Percentiles rank a stretch among this genome's conserved stretches.
phyloP scores from a whole-genome alignment of 2,113 vertebrate genomes.

The Okapia johnstoni region DNA sequence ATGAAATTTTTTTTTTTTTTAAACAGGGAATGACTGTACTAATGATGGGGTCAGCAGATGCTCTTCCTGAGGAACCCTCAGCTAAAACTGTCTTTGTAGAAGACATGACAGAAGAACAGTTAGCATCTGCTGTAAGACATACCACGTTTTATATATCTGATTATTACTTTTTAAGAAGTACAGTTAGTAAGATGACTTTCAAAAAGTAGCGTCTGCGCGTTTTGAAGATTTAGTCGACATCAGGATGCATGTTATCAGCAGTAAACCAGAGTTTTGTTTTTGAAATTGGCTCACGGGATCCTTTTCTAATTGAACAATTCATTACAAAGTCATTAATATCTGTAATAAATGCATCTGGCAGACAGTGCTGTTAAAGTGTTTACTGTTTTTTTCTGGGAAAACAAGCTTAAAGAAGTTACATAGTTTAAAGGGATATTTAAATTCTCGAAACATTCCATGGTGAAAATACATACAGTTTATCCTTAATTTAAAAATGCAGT shows the following conservation, averaged over 20 bases:
- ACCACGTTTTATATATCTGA: background rate
- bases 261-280: background rate
- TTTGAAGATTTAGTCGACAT: conserved; percentile 23
- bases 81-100: conserved; percentile 96
- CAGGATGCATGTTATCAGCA: background rate
- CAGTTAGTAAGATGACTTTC: conserved; percentile 8
- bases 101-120: conserved; percentile 99
- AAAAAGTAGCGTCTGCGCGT: background rate
- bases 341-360: background rate
- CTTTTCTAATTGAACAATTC: background rate
- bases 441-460: background rate
- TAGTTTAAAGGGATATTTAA: conserved; percentile 42
- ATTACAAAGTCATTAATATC: background rate
- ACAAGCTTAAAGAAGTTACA: background rate
- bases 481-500: conserved; percentile 14
- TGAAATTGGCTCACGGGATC: background rate
- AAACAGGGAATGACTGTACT: conserved; percentile 95
- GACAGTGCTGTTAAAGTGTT: background rate
- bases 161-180: conserved; percentile 9
- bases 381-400: conserved; percentile 11
- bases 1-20: conserved; percentile 47
- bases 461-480: background rate
- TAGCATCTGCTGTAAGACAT: conserved; percentile 94
- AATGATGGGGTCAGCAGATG: conserved; percentile 98
- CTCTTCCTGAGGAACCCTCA: conserved; percentile 92